phyloP scores from a whole-genome alignment of 2,888 invertebrate species.

The Caenorhabditis becei region DNA sequence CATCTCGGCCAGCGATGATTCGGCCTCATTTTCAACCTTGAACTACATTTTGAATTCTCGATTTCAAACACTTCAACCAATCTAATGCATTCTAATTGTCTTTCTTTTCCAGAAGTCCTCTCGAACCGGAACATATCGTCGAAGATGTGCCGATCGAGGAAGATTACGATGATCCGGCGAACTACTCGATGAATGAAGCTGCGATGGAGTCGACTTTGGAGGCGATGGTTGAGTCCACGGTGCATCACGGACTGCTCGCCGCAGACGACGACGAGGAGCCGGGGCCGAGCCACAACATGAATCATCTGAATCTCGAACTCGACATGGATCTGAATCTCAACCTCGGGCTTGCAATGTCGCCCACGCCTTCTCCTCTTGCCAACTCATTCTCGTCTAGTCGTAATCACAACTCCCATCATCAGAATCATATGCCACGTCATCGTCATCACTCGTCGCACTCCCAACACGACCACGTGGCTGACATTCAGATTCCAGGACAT shows the following conservation, averaged over 20 bases:
- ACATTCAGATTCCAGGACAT: neutral
- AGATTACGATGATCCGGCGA: neutral
- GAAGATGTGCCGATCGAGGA: neutral
- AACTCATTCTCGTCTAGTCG: neutral
- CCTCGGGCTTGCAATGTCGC: neutral
- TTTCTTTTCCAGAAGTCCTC: neutral
- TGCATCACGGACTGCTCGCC: neutral
- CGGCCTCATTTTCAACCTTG: neutral
- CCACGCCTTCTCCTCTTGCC: constrained; percentile 1
- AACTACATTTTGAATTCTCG: neutral
- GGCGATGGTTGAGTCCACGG: constrained; percentile 1
- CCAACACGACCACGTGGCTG: too few relatives aligned
- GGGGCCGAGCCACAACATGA: neutral
- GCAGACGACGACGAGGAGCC: neutral
- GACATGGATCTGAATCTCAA: constrained; percentile 6
- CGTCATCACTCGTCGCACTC: neutral
- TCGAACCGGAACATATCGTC: neutral
- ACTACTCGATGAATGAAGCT: neutral
- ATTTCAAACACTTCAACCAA: too few relatives aligned
- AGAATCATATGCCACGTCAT: neutral
- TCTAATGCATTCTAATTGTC: too few relatives aligned
- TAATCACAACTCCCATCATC: neutral
- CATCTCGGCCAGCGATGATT: neutral
- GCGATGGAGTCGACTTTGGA: constrained; percentile 5
- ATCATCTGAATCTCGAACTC: neutral